These are phyloP conservation scores for Yponomeuta cagnagella DNA, from an alignment of 2,888 invertebrate genomes.

Conservation along the genomic window DNA sequence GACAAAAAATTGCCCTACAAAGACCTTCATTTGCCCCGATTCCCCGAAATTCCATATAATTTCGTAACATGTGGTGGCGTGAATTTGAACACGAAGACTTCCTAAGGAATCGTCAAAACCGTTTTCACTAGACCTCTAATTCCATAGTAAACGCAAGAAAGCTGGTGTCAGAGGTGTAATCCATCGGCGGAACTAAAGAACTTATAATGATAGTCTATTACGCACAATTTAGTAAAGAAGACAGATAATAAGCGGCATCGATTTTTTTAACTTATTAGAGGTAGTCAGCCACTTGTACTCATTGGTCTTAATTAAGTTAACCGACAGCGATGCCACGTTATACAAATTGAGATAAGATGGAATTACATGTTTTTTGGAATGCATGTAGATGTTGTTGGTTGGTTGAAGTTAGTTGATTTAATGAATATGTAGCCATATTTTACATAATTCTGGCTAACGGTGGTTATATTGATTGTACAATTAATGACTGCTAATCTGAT, in stretches of 20 bases:
- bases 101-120: constrained; percentile 27
- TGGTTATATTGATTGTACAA: no score
- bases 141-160: not conserved
- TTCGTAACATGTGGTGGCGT: constrained; percentile 40
- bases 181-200: constrained; percentile 25
- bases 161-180: not conserved
- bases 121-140: constrained; percentile 12
- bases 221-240: constrained; percentile 39
- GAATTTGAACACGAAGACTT: constrained; percentile 28
- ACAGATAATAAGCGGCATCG: constrained; percentile 18
- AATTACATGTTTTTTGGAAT: not conserved
- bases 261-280: not conserved
- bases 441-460: no score
- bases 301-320: not conserved
- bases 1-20: constrained; percentile 12
- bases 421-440: no score
- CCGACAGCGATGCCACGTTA: not conserved
- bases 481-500: no score
- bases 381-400: not conserved
- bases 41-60: constrained; percentile 23
- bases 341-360: not conserved
- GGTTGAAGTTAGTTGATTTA: not conserved
- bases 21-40: constrained; percentile 22
- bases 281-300: not conserved
- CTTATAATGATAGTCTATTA: constrained; percentile 45